Evolutionary conservation across 2,888 invertebrate genomes (phyloP).

Genomic region (Troilus luridus): DNA sequence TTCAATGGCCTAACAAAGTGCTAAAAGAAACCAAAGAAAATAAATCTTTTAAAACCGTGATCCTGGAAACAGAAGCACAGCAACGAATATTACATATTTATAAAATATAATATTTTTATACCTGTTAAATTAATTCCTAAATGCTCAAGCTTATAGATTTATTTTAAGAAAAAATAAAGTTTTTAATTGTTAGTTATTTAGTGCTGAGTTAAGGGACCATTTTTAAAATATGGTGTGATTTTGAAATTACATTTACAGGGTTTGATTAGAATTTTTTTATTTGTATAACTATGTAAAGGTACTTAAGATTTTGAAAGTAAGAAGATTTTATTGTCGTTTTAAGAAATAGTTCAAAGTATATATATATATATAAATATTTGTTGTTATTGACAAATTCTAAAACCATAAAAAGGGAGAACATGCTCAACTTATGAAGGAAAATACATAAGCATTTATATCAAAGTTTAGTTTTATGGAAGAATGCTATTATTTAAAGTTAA

Average conservation of each 20-base stretch:
- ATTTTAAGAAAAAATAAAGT: constrained; percentile 12
- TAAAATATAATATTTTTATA: constrained; percentile 52
- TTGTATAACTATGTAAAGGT: constrained; percentile 39
- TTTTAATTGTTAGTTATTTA: constrained; percentile 21
- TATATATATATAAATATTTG: constrained; percentile 15
- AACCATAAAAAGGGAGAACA: constrained; percentile 1
- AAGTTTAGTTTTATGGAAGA: neutral
- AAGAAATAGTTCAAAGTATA: constrained; percentile 27
- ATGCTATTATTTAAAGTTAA: neutral
- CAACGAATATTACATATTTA: constrained; percentile 48
- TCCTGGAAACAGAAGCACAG: constrained; percentile 16
- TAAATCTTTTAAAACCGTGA: constrained; percentile 24
- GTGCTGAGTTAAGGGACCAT: constrained; percentile 49
- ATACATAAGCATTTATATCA: neutral
- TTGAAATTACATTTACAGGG: constrained; percentile 43
- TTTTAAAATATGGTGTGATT: constrained; percentile 42
- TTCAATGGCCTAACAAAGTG: constrained; percentile 57
- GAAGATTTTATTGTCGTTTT: constrained; percentile 11
- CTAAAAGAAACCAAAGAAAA: constrained; percentile 49
- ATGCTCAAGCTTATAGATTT: constrained; percentile 51
- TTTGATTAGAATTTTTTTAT: constrained; percentile 32
- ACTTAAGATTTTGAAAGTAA: constrained; percentile 29
- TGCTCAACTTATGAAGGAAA: constrained; percentile 2
- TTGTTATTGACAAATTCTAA: neutral
- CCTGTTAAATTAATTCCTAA: constrained; percentile 48